Base-by-base conservation (phyloP, 2,888 invertebrate species). In the Andrena haemorrhoa region DNA sequence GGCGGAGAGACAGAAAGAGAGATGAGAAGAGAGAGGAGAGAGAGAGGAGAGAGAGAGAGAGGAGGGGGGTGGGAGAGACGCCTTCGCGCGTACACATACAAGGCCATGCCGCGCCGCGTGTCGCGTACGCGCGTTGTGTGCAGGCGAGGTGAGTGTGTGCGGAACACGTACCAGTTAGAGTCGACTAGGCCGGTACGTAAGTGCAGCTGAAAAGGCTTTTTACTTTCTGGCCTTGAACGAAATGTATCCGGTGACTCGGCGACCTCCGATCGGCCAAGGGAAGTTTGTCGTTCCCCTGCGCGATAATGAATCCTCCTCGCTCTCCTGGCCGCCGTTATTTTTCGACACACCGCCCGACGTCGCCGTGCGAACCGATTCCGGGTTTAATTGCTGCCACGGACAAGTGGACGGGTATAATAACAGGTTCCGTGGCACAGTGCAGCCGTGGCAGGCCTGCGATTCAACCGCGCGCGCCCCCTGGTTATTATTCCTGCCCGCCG, bases 201-300 rank as follows among this genome's bases (percentile, higher is more conserved):
- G 89, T 91, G 90, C 88, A 92, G 90, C 89, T 91, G 90, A 93
- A 93, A 93, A 93, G 92, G 91, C 92, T 92, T 93, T 93, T 93
- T 93, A 93, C 92, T 89, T 92, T 93, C 89, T 90, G 92, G 92
- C 93, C 93, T 93, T 93, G 93, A 93, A 92, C 92, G 92, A 92
- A 92, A 93, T 93, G 92, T 93, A 93, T 92, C 93, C 92, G 92
- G 92, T 91, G 91, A 92, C 90, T 91, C 90, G 90, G 84, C 83
- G 80, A 83, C 85, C 77, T 78, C 82, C 70, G 82, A 81, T 73
- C 80, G 77, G 76, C 66, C 64, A 84, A 70, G 79, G 81, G 81
- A 83, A 87, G 77, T 60, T 72, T 79, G 77, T 85, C 77, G 80
- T 72, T 83, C 75, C 79, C 76, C 76, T 64, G 60, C 72, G 63